phyloP scores from a whole-genome alignment of 2,113 vertebrate genomes.

The Prionailurus viverrinus region DNA sequence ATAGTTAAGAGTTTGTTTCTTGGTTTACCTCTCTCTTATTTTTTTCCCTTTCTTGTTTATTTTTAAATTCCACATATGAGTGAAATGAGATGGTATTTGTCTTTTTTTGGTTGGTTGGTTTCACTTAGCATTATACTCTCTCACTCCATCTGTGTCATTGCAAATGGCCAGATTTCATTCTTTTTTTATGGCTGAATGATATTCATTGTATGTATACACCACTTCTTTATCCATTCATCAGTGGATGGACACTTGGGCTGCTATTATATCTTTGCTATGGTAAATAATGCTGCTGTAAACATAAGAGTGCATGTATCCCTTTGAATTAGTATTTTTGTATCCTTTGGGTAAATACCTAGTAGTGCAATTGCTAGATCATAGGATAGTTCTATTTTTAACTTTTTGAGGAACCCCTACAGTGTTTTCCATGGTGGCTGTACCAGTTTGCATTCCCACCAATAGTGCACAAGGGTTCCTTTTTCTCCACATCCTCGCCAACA shows the following conservation, averaged over 20 bases:
- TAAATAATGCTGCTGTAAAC: background rate
- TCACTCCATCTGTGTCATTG: background rate
- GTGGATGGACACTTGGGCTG: background rate
- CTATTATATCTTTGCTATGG: background rate
- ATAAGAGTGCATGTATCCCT: background rate
- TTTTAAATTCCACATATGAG: background rate
- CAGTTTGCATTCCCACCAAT: background rate
- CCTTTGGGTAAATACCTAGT: background rate
- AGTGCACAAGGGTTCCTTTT: background rate
- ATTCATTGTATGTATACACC: background rate
- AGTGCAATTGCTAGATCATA: background rate
- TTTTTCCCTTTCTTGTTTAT: background rate
- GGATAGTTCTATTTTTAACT: background rate
- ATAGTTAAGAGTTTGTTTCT: background rate
- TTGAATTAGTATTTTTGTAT: background rate
- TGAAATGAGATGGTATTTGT: background rate
- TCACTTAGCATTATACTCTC: background rate
- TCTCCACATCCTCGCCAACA: background rate
- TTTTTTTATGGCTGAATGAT: background rate
- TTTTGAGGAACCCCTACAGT: background rate
- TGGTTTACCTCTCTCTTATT: background rate
- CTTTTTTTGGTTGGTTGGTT: background rate
- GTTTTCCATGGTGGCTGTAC: background rate
- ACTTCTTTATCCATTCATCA: background rate
- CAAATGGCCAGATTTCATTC: background rate